A percentile compares a stretch with the other conserved stretches of the same genome.
phyloP scores from a whole-genome alignment of 1,140 invertebrate species.

The Hestina assimilis region DNA sequence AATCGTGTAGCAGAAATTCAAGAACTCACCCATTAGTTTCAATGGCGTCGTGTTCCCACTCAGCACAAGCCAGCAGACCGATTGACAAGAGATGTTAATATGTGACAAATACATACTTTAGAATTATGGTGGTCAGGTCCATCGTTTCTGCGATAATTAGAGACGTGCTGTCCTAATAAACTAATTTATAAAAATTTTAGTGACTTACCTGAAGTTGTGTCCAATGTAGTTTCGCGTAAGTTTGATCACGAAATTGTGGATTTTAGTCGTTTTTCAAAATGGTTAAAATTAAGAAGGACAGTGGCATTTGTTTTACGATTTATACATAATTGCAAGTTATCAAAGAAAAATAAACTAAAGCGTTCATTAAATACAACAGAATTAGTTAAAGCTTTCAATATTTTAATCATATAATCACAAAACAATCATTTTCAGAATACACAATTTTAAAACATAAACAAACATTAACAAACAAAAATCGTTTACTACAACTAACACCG shows the following conservation, averaged over 20 bases:
- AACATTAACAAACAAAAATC: slow-evolving; percentile 8
- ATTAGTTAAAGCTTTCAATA: slow-evolving; percentile 22
- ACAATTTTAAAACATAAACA: slow-evolving; percentile 13
- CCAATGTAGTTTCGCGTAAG: background rate
- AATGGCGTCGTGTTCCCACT: no score
- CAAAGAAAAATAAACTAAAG: slow-evolving; percentile 9
- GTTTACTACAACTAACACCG: slow-evolving; percentile 26
- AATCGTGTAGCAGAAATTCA: no score
- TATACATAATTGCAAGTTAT: slow-evolving; percentile 24
- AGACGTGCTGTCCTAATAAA: no score
- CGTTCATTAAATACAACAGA: slow-evolving; percentile 16
- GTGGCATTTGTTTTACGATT: slow-evolving; percentile 27
- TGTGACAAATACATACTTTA: no score
- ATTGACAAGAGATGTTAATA: no score
- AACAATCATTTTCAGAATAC: slow-evolving; percentile 30
- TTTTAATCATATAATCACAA: slow-evolving; percentile 29
- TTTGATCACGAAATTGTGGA: background rate
- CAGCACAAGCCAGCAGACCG: no score
- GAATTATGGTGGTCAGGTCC: no score
- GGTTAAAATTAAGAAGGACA: slow-evolving; percentile 17
- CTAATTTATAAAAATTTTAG: no score
- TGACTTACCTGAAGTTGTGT: slow-evolving; percentile 14
- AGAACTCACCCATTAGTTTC: no score
- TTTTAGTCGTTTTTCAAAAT: slow-evolving; percentile 26
- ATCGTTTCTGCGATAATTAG: no score